phyloP scores from a whole-genome alignment of 2,797 vertebrate genomes.

The Echiichthys vipera region DNA sequence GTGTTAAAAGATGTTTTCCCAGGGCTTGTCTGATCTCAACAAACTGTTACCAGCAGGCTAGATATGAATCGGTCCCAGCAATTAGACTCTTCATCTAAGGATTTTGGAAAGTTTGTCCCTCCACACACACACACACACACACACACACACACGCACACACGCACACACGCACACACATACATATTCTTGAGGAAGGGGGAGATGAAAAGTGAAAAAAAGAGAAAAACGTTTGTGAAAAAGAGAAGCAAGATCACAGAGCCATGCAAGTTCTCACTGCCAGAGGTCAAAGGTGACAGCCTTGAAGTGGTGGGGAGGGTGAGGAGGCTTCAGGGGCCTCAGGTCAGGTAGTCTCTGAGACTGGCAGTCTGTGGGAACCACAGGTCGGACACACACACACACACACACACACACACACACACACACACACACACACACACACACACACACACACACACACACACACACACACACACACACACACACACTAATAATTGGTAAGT shows the following conservation, averaged over 20 bases:
- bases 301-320: constrained; percentile 56
- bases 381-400: constrained; percentile 2
- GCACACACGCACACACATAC: background rate
- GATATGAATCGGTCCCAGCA: constrained; percentile 32
- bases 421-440: constrained; percentile 5
- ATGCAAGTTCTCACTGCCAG: constrained; percentile 57
- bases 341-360: constrained; percentile 51
- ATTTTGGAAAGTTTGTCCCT: constrained; percentile 20
- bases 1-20: constrained; percentile 30
- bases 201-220: background rate
- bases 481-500: constrained; percentile 20
- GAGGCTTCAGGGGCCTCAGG: constrained; percentile 41
- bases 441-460: constrained; percentile 9
- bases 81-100: constrained; percentile 30
- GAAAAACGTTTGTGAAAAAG: constrained; percentile 10
- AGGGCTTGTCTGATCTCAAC: background rate
- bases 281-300: constrained; percentile 68
- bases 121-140: background rate
- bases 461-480: constrained; percentile 1
- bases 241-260: constrained; percentile 51
- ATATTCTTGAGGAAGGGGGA: background rate
- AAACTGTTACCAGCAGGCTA: constrained; percentile 19
- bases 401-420: constrained; percentile 3
- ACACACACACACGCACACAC: background rate
- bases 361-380: constrained; percentile 54